Percentiles rank a stretch among this genome's conserved stretches.
Evolutionary conservation across 2,113 vertebrate genomes (phyloP).

Genomic region (Microtus oregoni): DNA sequence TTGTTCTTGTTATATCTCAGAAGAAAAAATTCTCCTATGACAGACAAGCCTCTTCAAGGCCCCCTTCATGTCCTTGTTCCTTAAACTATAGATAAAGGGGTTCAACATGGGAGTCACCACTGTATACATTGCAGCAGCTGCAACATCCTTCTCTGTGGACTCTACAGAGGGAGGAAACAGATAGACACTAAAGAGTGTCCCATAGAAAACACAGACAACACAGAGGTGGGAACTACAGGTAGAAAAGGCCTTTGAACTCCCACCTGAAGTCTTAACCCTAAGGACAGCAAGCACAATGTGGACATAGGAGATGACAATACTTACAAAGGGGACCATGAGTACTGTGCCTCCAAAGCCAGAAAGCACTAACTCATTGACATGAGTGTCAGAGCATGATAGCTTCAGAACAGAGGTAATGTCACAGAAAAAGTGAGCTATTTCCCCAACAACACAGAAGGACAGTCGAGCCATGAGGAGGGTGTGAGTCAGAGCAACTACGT

Average conservation of each 20-base stretch:
- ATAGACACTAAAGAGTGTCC: constrained; percentile 56
- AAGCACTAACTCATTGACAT: constrained; percentile 58
- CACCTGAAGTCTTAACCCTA: background rate
- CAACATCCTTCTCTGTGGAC: constrained; percentile 55
- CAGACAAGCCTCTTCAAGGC: constrained; percentile 1
- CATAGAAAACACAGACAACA: constrained; percentile 74
- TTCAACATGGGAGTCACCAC: constrained; percentile 43
- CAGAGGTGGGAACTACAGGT: constrained; percentile 77
- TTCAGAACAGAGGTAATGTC: constrained; percentile 74
- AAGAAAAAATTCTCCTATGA: background rate
- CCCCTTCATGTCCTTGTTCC: constrained; percentile 38
- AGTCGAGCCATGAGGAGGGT: constrained; percentile 56
- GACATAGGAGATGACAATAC: constrained; percentile 72
- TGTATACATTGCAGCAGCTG: constrained; percentile 11
- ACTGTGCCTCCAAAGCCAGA: constrained; percentile 43
- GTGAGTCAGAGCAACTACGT: constrained; percentile 27
- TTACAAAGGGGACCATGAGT: constrained; percentile 55
- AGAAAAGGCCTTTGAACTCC: constrained; percentile 68
- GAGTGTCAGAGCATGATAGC: constrained; percentile 75
- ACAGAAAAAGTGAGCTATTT: constrained; percentile 76
- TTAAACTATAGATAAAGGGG: constrained; percentile 52
- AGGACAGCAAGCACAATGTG: constrained; percentile 46
- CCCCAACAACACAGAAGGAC: constrained; percentile 51
- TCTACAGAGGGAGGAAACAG: constrained; percentile 55
- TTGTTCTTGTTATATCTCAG: background rate